Percentiles rank a stretch among this genome's conserved stretches.
These are phyloP conservation scores for Chesias legatella DNA, from an alignment of 2,888 invertebrate species.

Conservation along the genomic window DNA sequence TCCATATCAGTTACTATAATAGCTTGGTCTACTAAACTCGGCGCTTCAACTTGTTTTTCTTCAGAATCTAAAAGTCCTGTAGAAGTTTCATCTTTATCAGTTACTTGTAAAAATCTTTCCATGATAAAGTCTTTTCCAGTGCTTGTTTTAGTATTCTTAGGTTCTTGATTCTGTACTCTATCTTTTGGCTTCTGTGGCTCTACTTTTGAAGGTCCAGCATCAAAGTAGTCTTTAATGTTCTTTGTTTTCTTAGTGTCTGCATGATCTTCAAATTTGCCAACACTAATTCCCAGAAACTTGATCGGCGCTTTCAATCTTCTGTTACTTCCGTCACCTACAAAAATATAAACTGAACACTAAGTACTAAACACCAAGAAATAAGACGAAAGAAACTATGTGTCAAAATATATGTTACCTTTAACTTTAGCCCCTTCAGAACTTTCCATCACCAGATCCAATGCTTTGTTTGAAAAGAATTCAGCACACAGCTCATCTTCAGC, in stretches of 20 bases:
- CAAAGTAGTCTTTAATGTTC: slow-evolving; percentile 81
- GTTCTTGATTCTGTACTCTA: slow-evolving; percentile 29
- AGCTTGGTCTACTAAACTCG: slow-evolving; percentile 15
- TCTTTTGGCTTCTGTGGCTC: slow-evolving; percentile 26
- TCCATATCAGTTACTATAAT: slow-evolving; percentile 47
- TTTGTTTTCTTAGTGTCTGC: slow-evolving; percentile 73
- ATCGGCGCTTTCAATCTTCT: slow-evolving; percentile 77
- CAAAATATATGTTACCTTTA: slow-evolving; percentile 47
- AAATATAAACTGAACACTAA: too few relatives aligned
- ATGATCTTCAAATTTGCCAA: slow-evolving; percentile 86
- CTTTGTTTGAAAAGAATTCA: slow-evolving; percentile 83
- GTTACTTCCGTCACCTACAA: slow-evolving; percentile 60
- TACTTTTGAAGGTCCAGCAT: slow-evolving; percentile 56
- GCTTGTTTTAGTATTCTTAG: slow-evolving; percentile 23
- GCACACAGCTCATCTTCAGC: slow-evolving; percentile 82
- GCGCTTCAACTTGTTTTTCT: slow-evolving; percentile 3
- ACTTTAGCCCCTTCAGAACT: slow-evolving; percentile 67
- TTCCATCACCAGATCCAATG: slow-evolving; percentile 84
- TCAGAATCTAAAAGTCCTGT: slow-evolving; percentile 3
- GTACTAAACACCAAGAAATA: too few relatives aligned
- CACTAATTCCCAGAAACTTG: slow-evolving; percentile 87
- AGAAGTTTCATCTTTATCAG: slow-evolving; percentile 16
- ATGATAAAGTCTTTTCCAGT: slow-evolving; percentile 54
- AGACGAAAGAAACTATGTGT: too few relatives aligned
- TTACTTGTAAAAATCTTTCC: slow-evolving; percentile 27